Conservation (phyloP, 2,113 vertebrate genomes). For the Actenoides lindsayi region DNA sequence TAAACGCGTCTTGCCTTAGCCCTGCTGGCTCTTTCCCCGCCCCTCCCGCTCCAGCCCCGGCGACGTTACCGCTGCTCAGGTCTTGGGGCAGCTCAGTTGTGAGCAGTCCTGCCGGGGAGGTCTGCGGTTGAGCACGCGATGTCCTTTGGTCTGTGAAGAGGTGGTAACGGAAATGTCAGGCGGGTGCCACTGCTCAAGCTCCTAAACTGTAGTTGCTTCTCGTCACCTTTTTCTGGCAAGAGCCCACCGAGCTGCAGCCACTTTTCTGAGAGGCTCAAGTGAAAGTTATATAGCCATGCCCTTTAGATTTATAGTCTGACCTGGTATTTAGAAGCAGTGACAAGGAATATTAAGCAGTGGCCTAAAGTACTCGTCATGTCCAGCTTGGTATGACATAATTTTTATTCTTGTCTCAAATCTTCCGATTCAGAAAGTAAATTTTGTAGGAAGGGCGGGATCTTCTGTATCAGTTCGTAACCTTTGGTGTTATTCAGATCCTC, state of each 20-base stretch:
- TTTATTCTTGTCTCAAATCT: not conserved
- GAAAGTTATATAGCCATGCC: not conserved
- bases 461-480: not conserved
- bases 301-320: not conserved
- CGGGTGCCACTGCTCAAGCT: rapidly evolving
- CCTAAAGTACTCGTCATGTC: not conserved
- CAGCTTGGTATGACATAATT: not conserved
- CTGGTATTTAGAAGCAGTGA: not conserved
- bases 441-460: not conserved
- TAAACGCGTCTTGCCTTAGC: rapidly evolving
- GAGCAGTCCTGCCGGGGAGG: not conserved
- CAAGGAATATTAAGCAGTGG: not conserved
- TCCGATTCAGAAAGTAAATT: not conserved
- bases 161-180: rapidly evolving
- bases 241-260: not conserved
- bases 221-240: not conserved
- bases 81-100: too few species aligned
- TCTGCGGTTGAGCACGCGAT: rapidly evolving
- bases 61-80: rapidly evolving
- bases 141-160: too few species aligned
- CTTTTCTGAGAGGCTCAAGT: not conserved
- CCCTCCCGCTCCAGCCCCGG: not conserved
- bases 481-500: not conserved
- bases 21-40: rapidly evolving
- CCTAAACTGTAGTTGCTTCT: rapidly evolving